Base-by-base conservation (phyloP, 2,888 invertebrate species). In the Mylabris sibirica region DNA sequence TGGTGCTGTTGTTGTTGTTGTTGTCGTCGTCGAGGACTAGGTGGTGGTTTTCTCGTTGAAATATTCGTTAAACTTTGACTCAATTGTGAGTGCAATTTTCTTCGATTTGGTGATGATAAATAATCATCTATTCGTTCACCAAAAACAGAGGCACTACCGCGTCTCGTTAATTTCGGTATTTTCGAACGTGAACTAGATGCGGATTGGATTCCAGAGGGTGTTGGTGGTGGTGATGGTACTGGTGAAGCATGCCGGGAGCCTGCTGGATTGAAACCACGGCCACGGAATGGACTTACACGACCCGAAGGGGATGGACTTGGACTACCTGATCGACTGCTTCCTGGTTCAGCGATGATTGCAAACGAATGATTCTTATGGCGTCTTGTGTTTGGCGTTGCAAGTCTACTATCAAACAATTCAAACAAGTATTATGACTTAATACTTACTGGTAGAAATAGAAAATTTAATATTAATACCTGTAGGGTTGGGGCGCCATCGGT, bases 201-300 rank as follows among this genome's bases (percentile, higher is more conserved):
- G 9, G 69, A 70, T 34, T 70, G 69, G n/a, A 74, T 74, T 57
- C 75, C 75, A 6, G 76, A 74, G 1, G 83, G 84, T 9, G 82
- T 80, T 14, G 84, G 84, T 9, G 82, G 81, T 14, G 84, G 83
- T 14, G 84, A 83, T 1, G 80, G 80, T 35, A 77, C 71, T 12
- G 85, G 85, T 3, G 84, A 84, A 8, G 80, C 84, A 72, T 83
- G 84, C 3, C 85, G 75, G 2, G 85, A 85, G 9, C 85, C 85
- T 9, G 75, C 64, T 0, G 85, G 83, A 73, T 85, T 85, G 74
- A 85, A 85, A 5, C 85, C 85, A 22, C 83, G 79, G 12, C 85
- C 85, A 63, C 83, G 80, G 70, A 85, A 85, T 0, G 85, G 85
- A 68, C 85, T 85, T 12, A 85, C 84, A 26, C 85, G 76, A 1